Base-by-base conservation (phyloP, 2,113 vertebrate genomes). In the Microtus richardsoni region DNA sequence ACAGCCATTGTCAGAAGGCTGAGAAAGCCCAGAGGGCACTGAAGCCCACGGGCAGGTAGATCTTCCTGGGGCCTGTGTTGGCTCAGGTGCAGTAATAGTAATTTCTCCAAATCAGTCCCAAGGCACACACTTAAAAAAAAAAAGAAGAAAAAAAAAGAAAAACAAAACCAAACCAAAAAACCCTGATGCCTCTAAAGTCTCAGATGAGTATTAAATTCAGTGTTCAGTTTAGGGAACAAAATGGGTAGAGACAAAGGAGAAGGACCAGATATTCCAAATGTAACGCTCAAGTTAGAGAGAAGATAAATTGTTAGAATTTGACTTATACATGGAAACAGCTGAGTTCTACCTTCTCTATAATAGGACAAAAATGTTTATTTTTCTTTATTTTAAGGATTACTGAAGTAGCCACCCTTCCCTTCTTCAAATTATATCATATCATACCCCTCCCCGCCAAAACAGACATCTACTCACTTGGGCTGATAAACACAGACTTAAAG, bases 271-370 rank as follows among this genome's bases (percentile, higher is more conserved):
- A 71, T 70, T 70, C 77, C 14, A 91, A 36, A 71, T 62, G 71
- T 3, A 89, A 54, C 52, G 4, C 13, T 30, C 77, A 73, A 68
- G 52, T 79, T 91, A 49, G 36, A 91, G 41, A 79, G 39, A 66
- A 97, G 91, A 93, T 41, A 89, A 86, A 89, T 5, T 60, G 41
- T 17, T 96, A 52, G 39, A 96, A 94, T 94, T 41, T 84, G 70
- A 33, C 80, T 62, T 11, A 41, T 28, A 96, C 82, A 84, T 77
- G 84, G 88, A 93, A 87, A 75, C 62, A 84, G 47, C 84, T 64
- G 26, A 52, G 70, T 80, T 89, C 77, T 86, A 44, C 66, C 28
- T 79, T 83, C 52, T 91, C 78, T 90, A 64, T 13, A 88, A 16
- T 26, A 85, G 52, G 52, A 86, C 0, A 86, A 71, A 91, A 83